A percentile compares a stretch with the other conserved stretches of the same genome.
These are phyloP conservation scores for Galaxias olidus DNA, from an alignment of 2,797 vertebrate species.

Conservation along the genomic window DNA sequence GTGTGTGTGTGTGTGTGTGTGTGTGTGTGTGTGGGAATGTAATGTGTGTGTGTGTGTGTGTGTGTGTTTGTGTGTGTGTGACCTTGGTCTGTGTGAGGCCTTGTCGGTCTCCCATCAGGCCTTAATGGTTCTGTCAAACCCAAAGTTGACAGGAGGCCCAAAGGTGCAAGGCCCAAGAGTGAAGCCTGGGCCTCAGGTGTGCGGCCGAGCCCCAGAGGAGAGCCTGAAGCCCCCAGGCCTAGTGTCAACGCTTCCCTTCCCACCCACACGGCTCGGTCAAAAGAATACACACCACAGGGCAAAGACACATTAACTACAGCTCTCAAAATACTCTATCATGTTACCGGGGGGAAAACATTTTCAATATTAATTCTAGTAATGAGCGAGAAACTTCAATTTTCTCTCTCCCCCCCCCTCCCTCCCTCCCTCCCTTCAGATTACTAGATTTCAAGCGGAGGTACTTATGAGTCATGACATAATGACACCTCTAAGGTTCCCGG, in stretches of 20 bases:
- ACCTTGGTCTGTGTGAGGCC: conserved; percentile 33
- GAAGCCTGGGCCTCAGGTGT: conserved; percentile 46
- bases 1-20: conserved; percentile 6
- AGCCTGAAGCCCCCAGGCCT: conserved; percentile 39
- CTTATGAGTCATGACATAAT: conserved; percentile 49
- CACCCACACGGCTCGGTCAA: conserved; percentile 42
- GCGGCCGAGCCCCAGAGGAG: conserved; percentile 47
- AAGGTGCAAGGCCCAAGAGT: conserved; percentile 46
- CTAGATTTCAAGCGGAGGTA: conserved; percentile 42
- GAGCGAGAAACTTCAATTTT: conserved; percentile 39
- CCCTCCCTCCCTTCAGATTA: conserved; percentile 29
- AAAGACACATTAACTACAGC: conserved; percentile 56
- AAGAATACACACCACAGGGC: conserved; percentile 44
- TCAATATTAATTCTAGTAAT: conserved; percentile 64
- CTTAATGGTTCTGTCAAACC: conserved; percentile 54
- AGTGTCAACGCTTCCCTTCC: conserved; percentile 42
- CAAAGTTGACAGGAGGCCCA: conserved; percentile 36
- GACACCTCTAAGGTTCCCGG: conserved; percentile 44
- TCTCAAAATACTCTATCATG: conserved; percentile 64
- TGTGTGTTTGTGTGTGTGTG: not conserved
- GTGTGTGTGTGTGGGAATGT: too few relatives aligned
- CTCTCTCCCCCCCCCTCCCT: conserved; percentile 9
- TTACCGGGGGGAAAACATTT: conserved; percentile 57
- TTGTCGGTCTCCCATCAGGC: conserved; percentile 28
- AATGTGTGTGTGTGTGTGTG: conserved; percentile 6